phyloP scores from a whole-genome alignment of 2,797 vertebrate species.

The Ficedula albicollis region DNA sequence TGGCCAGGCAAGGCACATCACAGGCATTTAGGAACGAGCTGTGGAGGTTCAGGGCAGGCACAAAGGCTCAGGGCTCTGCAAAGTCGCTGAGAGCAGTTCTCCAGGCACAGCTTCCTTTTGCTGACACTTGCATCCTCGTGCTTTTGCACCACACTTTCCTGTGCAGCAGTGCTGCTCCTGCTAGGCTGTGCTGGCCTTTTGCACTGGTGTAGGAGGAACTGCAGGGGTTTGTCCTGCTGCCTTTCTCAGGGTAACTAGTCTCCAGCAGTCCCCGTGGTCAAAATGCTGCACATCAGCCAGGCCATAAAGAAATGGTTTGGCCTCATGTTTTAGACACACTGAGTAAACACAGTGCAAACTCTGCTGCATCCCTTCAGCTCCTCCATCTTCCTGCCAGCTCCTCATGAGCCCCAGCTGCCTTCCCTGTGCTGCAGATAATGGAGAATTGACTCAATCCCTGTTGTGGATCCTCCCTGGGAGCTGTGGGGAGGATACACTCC shows the following conservation, averaged over 20 bases:
- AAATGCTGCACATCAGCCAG: neutral
- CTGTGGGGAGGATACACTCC: neutral
- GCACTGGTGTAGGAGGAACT: fast-evolving
- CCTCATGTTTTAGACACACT: neutral
- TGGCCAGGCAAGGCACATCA: neutral
- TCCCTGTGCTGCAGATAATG: neutral
- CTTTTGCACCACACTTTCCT: fast-evolving
- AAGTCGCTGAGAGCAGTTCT: neutral
- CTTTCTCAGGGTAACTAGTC: neutral
- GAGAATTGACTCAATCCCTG: neutral
- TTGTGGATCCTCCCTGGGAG: neutral
- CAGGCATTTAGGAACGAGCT: neutral
- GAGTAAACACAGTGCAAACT: neutral
- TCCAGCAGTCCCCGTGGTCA: neutral
- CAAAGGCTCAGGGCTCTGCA: neutral
- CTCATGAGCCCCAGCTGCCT: neutral
- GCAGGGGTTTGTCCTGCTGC: neutral
- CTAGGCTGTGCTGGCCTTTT: neutral
- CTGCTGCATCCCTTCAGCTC: neutral
- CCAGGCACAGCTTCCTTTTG: neutral
- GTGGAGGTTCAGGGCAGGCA: neutral
- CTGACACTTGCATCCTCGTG: fast-evolving
- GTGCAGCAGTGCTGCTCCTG: neutral
- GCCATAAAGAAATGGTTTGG: neutral
- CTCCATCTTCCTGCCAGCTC: neutral